Base-by-base conservation (phyloP, 2,113 vertebrate genomes). In the Elaphurus davidianus region DNA sequence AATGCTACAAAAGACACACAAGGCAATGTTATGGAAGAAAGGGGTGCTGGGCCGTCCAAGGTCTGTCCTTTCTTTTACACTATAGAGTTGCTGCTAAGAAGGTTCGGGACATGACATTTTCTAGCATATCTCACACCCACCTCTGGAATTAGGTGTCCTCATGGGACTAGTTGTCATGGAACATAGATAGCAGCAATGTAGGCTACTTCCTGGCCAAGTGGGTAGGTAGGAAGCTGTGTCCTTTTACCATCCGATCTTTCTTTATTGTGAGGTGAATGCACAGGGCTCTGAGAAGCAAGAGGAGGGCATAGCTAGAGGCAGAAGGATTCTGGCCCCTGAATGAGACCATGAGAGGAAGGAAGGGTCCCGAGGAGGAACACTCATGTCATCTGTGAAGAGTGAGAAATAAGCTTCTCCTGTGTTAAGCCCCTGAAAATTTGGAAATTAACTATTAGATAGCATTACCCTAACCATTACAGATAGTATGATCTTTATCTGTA, bases 221-320 rank as follows among this genome's bases (percentile, higher is more conserved):
- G 10, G 5, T 9, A 19, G 10, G 5, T 9, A 19, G 57, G n/a
- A 78, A n/a, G 33, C 4, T 40, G 0, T 10, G 2, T 27, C 27
- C 40, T 76, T 89, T 54, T 57, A 55, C 4, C 16, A 19, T 4
- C 11, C 1, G 3, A 21, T 55, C 19, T 79, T 71, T 93, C 12
- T 3, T 82, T 30, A 54, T 15, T 28, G n/a, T 13, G 16, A 47
- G 12, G 7, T 81, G 3, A 87, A n/a, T 36, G 2, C 82, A 60
- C 6, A 79, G 64, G 25, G 19, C 5, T 62, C 11, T 2, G 28
- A 64, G 62, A 43, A 83, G 36, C 21, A 30, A 83, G 2, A 81
- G 60, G 10, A 43, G 3, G 17, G 8, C 43, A 84, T 4, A 23
- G 12, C 8, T 89, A 59, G 0, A 23, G 21, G 57, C 7, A 33